Conservation (phyloP, 2,113 vertebrate species). For the Crocuta crocuta region DNA sequence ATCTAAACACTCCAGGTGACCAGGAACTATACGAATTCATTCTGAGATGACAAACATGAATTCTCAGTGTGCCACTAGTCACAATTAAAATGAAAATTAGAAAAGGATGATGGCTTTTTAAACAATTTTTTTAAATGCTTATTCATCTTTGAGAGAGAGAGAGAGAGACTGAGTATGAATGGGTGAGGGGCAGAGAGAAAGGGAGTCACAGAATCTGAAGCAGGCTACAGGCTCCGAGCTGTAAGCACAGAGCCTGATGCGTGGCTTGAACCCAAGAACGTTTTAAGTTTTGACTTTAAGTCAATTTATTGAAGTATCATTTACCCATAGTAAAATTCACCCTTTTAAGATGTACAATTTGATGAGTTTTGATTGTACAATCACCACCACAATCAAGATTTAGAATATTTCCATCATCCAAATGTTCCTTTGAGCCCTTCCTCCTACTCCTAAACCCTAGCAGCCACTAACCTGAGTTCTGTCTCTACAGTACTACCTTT, state of each 20-base stretch:
- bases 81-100: constrained; percentile 33
- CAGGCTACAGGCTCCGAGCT: no score
- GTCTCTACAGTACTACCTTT: not conserved
- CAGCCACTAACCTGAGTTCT: constrained; percentile 33
- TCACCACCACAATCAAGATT: constrained; percentile 29
- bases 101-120: not conserved
- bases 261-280: no score
- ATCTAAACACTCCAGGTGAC: constrained; percentile 13
- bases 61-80: constrained; percentile 5
- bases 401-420: not conserved
- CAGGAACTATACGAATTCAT: not conserved
- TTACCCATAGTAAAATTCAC: constrained; percentile 32
- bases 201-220: no score
- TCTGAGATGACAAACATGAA: not conserved
- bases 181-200: no score
- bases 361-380: constrained; percentile 24
- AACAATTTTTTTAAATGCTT: not conserved
- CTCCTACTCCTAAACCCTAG: not conserved
- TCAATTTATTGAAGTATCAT: constrained; percentile 40
- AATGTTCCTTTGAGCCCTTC: constrained; percentile 30
- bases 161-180: no score
- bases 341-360: not conserved
- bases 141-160: no score
- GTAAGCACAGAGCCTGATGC: no score
- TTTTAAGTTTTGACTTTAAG: not conserved